These are phyloP conservation scores for Panagrolaimus sp. DNA, from an alignment of 1,140 invertebrate genomes.

Conservation along the genomic window DNA sequence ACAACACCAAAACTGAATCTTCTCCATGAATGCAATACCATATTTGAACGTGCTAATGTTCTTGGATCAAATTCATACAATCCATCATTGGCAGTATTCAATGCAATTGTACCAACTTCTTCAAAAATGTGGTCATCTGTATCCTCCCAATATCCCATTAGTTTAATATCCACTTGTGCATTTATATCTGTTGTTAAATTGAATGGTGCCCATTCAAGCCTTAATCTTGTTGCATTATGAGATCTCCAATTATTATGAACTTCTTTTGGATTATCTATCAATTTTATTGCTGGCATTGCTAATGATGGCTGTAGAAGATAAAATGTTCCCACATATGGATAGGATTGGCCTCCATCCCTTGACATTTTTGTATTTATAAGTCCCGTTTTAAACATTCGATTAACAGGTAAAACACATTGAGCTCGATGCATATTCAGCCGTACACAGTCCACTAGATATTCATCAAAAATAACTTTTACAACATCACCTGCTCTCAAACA, in stretches of 20 bases:
- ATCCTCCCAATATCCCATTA: constrained; percentile 37
- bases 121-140: constrained; percentile 36
- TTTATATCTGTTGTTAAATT: constrained; percentile 40
- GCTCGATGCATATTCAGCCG: constrained; percentile 80
- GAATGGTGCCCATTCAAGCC: constrained; percentile 39
- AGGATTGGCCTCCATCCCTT: constrained; percentile 68
- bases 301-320: constrained; percentile 38
- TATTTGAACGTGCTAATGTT: constrained; percentile 22
- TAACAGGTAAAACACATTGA: constrained; percentile 40
- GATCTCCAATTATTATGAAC: constrained; percentile 38
- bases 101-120: constrained; percentile 33
- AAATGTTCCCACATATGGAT: constrained; percentile 69
- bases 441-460: constrained; percentile 70
- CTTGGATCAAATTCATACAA: constrained; percentile 38
- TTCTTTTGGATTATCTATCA: constrained; percentile 35
- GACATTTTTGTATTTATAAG: constrained; percentile 67
- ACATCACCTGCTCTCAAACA: constrained; percentile 82
- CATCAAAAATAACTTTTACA: constrained; percentile 79
- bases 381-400: constrained; percentile 72
- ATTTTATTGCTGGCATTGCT: constrained; percentile 32
- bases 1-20: constrained; percentile 34
- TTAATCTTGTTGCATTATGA: constrained; percentile 32
- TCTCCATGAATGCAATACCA: constrained; percentile 38
- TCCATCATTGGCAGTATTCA: constrained; percentile 30
- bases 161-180: constrained; percentile 33